Base-by-base conservation (phyloP, 64 coral and sea anemone species). In the Stylophora pistillata region DNA sequence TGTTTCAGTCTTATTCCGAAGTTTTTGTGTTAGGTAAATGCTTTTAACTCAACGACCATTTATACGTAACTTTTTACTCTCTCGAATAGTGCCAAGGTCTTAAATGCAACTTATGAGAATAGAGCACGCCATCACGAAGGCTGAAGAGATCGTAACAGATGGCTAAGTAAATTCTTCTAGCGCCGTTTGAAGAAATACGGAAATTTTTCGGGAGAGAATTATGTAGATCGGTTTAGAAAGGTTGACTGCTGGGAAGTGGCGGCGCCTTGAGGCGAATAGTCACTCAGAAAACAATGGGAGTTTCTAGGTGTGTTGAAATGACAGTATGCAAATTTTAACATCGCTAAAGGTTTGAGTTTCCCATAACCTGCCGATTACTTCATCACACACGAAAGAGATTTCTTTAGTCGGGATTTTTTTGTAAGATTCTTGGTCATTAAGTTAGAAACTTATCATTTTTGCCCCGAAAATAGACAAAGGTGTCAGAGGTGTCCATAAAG, bases 301-400 rank as follows among this genome's bases (percentile, higher is more conserved):
- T 37, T 55, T 53, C 80, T 60, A 52, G 20, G 23, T 66, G 80
- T 68, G 11, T 1, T 82, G 11, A 82, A 68, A 82, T 34, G 47
- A 84, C 1, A 69, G n/a, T 70, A 84, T 84, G 80, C 62, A 84
- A 84, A 84, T 69, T 15, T 70, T 0, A 4, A 23, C 15, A 37
- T 37, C 60, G 47, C 53, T 54, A 13, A 53, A 11, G 4, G 64
- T 64, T 69, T 23, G 60, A 53, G 62, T 28, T 0, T 9, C 1
- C 61, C 80, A 70, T 84, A 52, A 68, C 21, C 52, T 84, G 21
- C 12, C 18, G 53, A 69, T 17, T 69, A n/a, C 80, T 31, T 53
- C 58, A 53, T 69, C 5, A n/a, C 21, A 64, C 15, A 23, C 53
- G 20, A 64, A 31, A 9, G 10, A 11, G 20, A 11, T 82, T 65